phyloP scores from a whole-genome alignment of 2,888 invertebrate species.

The Onchidella celtica region DNA sequence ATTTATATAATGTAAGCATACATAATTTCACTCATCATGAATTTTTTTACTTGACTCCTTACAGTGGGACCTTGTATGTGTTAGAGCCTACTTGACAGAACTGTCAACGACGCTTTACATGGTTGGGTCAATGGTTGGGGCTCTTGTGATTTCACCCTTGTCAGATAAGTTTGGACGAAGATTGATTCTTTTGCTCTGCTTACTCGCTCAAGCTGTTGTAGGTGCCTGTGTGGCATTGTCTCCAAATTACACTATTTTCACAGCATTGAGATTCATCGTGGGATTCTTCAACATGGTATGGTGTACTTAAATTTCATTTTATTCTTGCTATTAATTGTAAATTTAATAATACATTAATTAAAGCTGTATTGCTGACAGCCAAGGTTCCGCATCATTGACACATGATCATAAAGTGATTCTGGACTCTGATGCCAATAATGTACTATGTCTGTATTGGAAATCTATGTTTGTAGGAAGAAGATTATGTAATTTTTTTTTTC shows the following conservation, averaged over 20 bases:
- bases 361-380: too few relatives aligned
- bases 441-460: too few relatives aligned
- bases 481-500: too few relatives aligned
- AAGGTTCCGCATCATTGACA: too few relatives aligned
- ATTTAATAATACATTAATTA: too few relatives aligned
- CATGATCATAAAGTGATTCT: too few relatives aligned
- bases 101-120: conserved; percentile 72
- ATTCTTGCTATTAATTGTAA: not conserved
- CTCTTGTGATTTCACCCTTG: conserved; percentile 65
- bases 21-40: too few relatives aligned
- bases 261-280: conserved; percentile 65
- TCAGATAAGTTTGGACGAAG: conserved; percentile 72
- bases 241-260: conserved; percentile 62
- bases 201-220: conserved; percentile 64
- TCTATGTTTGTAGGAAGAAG: too few relatives aligned
- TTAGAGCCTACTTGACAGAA: conserved; percentile 65
- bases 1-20: too few relatives aligned
- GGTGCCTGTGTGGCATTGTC: conserved; percentile 64
- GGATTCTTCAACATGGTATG: conserved; percentile 73
- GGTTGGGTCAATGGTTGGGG: conserved; percentile 69
- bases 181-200: conserved; percentile 59
- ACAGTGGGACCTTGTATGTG: conserved; percentile 75
- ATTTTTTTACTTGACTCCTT: too few relatives aligned
- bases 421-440: too few relatives aligned
- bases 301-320: not conserved